phyloP scores from a whole-genome alignment of 2,888 invertebrate genomes.

The Drosophila niveifrons region DNA sequence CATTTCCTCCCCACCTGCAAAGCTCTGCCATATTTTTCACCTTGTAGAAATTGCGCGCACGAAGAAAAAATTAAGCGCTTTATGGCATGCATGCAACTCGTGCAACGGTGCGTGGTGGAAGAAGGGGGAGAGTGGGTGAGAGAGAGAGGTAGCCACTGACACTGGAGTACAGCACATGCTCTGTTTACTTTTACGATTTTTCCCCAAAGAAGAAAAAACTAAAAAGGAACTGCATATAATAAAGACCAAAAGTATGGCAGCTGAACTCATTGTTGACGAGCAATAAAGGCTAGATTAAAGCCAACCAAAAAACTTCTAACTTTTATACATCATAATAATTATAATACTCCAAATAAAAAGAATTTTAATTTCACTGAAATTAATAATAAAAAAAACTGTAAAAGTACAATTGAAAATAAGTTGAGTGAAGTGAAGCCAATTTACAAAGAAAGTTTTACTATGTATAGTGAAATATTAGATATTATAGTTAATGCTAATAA shows the following conservation, averaged over 20 bases:
- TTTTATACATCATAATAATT: too few relatives aligned
- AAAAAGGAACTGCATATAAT: constrained; percentile 14
- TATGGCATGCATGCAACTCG: constrained; percentile 60
- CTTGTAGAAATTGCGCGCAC: constrained; percentile 54
- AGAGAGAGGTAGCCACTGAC: constrained; percentile 5
- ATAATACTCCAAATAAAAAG: too few relatives aligned
- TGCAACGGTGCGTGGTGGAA: constrained; percentile 5
- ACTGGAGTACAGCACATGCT: constrained; percentile 69
- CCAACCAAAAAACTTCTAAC: not conserved
- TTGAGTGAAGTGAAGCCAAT: too few relatives aligned
- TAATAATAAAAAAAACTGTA: not conserved
- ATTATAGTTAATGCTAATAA: too few relatives aligned
- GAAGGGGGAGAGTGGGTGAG: too few relatives aligned
- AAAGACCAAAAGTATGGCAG: constrained; percentile 17
- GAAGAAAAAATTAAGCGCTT: constrained; percentile 76
- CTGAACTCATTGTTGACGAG: constrained; percentile 11
- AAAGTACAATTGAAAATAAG: not conserved
- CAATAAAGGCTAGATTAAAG: constrained; percentile 25
- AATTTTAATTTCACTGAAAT: not conserved
- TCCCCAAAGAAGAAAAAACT: constrained; percentile 6
- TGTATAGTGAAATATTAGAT: too few relatives aligned
- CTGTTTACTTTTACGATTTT: constrained; percentile 79
- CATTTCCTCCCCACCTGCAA: not conserved
- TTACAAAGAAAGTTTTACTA: too few relatives aligned
- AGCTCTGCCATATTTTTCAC: constrained; percentile 70